Evolutionary conservation across 2,888 invertebrate species (phyloP), one percentile per base, ranked within the genome.

Genomic region (Barypeithes pellucidus): DNA sequence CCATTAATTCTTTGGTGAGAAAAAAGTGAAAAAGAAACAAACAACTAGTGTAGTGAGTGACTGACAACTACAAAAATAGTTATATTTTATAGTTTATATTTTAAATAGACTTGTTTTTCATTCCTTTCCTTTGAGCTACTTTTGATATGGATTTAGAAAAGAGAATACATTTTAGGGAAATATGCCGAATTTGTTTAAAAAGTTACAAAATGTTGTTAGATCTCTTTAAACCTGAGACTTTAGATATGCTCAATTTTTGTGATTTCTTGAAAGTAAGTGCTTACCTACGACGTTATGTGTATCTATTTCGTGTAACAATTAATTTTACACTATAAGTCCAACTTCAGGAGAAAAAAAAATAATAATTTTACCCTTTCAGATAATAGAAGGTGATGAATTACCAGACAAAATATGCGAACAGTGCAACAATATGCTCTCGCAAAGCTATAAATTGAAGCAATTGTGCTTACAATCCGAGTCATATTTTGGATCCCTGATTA

Each of bases 381-480:
- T 75, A 24, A 72, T 18, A 39, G 67, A 73, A 62, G 63, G 72
- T 18, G 81, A 81, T 72, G 77, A 76, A 9, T 77, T 77, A 18
- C 82, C 82, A 1, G 72, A 73, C 41, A 72, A 80, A 47, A 80
- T 83, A 41, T 83, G 83, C 60, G 33, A 62, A 12, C 74, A 62
- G 36, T 83, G 83, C 67, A 50, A 78, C 3, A 67, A 80, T 20
- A 41, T 79, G 11, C 72, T 82, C 22, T 65, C 76, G 14, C 77
- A 81, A 62, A 76, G 78, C 74, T 82, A 78, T 43, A 77, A 78
- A 39, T 81, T 83, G 70, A 81, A 81, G 75, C 74, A 80, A 47
- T 73, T 78, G 65, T 83, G 83, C 75, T 68, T 77, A 69, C 72
- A 77, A 50, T 80, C 82, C 0, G 71, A 81, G 45, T 67, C 57